phyloP scores from a whole-genome alignment of 2,888 invertebrate genomes.

The Drosophila greeni region DNA sequence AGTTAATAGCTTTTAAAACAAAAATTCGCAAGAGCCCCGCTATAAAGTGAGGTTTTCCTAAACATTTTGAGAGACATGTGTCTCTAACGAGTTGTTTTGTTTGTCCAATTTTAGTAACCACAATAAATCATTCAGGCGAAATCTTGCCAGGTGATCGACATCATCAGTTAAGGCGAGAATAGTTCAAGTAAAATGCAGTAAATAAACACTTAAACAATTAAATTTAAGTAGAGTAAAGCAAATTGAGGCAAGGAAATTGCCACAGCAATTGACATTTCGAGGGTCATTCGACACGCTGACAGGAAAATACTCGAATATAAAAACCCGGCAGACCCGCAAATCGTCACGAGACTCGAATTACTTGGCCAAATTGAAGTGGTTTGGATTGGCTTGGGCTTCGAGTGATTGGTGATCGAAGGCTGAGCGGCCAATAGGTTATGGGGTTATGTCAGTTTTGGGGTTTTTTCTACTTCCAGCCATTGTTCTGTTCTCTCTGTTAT shows the following conservation, averaged over 20 bases:
- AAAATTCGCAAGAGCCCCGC: background rate
- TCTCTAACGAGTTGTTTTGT: conserved; percentile 21
- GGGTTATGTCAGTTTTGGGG: conserved; percentile 34
- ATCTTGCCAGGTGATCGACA: conserved; percentile 27
- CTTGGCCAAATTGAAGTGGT: conserved; percentile 33
- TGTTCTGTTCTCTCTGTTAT: conserved; percentile 20
- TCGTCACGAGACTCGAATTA: conserved; percentile 56
- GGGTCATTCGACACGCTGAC: conserved; percentile 37
- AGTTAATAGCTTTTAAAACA: background rate
- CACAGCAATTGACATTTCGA: conserved; percentile 39
- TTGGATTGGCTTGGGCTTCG: conserved; percentile 15
- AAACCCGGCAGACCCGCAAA: conserved; percentile 15
- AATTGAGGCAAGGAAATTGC: conserved; percentile 29
- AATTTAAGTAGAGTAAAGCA: conserved; percentile 5
- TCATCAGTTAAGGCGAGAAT: conserved; percentile 29
- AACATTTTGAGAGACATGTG: conserved; percentile 22
- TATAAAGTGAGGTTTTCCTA: background rate
- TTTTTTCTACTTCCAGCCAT: conserved; percentile 12
- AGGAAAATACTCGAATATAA: conserved; percentile 36
- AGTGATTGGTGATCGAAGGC: conserved; percentile 29
- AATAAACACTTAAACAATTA: conserved; percentile 41
- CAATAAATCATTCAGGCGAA: conserved; percentile 31
- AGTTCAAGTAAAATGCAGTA: conserved; percentile 30
- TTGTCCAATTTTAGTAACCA: conserved; percentile 15
- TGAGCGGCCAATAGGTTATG: conserved; percentile 31